Conservation (phyloP, 2,888 invertebrate species). For the Erynnis tages region DNA sequence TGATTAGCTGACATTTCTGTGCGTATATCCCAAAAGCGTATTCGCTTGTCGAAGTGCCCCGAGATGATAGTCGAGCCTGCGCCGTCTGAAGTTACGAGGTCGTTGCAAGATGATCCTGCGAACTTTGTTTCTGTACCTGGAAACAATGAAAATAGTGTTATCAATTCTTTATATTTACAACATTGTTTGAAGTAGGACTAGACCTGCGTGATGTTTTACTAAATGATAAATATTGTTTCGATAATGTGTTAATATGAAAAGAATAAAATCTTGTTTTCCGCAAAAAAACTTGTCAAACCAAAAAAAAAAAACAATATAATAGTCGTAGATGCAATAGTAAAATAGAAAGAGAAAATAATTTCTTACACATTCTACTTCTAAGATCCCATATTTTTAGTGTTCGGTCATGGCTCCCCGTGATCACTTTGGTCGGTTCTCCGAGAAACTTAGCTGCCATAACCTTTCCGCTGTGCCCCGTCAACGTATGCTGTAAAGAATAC, state of each 20-base stretch:
- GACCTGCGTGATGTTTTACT: too few species aligned
- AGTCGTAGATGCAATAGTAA: too few species aligned
- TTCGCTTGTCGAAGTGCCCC: conserved; percentile 98
- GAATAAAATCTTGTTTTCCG: too few species aligned
- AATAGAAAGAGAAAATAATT: neutral
- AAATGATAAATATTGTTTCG: too few species aligned
- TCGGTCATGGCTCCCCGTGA: conserved; percentile 98
- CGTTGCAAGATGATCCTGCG: conserved; percentile 98
- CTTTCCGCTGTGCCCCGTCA: conserved; percentile 98
- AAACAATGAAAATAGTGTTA: neutral
- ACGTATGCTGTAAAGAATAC: conserved; percentile 87
- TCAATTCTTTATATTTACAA: neutral
- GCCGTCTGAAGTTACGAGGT: conserved; percentile 94
- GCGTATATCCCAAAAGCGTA: conserved; percentile 98
- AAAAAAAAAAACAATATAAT: neutral
- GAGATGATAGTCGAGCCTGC: conserved; percentile 95
- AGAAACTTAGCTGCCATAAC: conserved; percentile 98
- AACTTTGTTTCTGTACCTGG: conserved; percentile 95
- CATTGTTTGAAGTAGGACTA: too few species aligned
- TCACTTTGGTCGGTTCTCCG: conserved; percentile 94
- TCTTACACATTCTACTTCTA: conserved; percentile 86
- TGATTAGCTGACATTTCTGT: conserved; percentile 92
- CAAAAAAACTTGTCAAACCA: too few species aligned
- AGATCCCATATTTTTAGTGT: conserved; percentile 99
- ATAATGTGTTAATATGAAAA: too few species aligned